These are phyloP conservation scores for Prenolepis imparis DNA, from an alignment of 2,888 invertebrate species.

Conservation along the genomic window DNA sequence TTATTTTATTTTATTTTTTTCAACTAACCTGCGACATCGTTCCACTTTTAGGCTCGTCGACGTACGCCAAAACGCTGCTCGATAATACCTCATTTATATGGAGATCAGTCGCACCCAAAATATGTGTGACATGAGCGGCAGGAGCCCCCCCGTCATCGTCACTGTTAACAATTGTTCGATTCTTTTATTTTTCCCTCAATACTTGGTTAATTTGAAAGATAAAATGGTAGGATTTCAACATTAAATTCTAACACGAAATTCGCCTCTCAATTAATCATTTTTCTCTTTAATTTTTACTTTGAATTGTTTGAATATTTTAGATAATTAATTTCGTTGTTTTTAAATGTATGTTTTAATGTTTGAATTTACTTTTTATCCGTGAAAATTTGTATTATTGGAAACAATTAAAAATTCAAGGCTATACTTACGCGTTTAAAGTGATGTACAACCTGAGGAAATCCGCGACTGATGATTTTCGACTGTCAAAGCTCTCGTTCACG, in stretches of 20 bases:
- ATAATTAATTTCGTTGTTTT: not conserved
- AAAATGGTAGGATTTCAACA: not conserved
- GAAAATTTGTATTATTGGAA: not conserved
- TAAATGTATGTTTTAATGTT: not conserved
- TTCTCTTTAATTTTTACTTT: not conserved
- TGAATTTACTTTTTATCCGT: not conserved
- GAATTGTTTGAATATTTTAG: not conserved
- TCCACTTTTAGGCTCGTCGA: constrained; percentile 78
- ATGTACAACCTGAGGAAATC: constrained; percentile 81
- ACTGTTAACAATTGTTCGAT: constrained; percentile 61
- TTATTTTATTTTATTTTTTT: not conserved
- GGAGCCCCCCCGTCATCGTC: constrained; percentile 87
- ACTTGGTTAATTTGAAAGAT: not conserved
- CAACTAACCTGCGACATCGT: constrained; percentile 75
- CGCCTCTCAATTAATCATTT: not conserved
- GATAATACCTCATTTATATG: constrained; percentile 79
- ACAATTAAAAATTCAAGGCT: not conserved
- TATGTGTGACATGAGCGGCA: constrained; percentile 85
- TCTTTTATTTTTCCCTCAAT: not conserved
- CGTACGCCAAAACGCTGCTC: constrained; percentile 77
- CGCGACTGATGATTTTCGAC: constrained; percentile 68
- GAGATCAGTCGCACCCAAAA: constrained; percentile 78
- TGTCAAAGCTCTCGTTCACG: constrained; percentile 59
- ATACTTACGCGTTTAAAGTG: constrained; percentile 80
- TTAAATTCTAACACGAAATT: not conserved